Evolutionary conservation across 2,113 vertebrate genomes (phyloP).

Genomic region (Elephantulus edwardii): DNA sequence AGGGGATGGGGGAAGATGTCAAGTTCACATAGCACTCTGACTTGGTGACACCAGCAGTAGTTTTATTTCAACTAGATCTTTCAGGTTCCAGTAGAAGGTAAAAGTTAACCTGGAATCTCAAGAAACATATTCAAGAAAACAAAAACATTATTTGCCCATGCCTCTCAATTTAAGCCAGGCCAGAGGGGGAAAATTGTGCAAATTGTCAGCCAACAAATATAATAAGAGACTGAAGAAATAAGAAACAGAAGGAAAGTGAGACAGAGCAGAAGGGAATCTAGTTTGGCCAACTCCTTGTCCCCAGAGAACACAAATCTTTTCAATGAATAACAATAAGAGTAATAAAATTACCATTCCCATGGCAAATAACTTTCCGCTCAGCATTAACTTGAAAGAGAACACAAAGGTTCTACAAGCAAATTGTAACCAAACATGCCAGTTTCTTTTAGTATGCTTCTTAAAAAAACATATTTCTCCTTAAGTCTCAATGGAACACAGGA

Average conservation of each 20-base stretch:
- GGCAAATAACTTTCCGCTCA: constrained; percentile 32
- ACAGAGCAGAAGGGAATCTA: background rate
- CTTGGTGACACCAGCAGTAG: background rate
- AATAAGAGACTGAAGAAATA: constrained; percentile 21
- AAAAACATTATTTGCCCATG: constrained; percentile 52
- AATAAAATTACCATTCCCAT: background rate
- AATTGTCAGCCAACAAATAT: constrained; percentile 24
- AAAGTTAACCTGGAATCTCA: constrained; percentile 45
- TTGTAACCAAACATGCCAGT: background rate
- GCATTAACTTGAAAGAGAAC: background rate
- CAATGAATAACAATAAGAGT: background rate
- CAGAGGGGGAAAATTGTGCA: constrained; percentile 58
- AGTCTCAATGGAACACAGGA: background rate
- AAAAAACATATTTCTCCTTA: background rate
- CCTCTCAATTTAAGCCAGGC: constrained; percentile 52
- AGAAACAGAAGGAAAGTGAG: constrained; percentile 17
- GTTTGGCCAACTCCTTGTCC: background rate
- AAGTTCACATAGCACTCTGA: background rate
- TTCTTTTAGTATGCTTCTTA: constrained; percentile 20
- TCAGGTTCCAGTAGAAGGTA: constrained; percentile 11
- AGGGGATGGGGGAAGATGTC: background rate
- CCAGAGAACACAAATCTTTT: constrained; percentile 14
- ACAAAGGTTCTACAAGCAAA: background rate
- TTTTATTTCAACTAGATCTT: constrained; percentile 18
- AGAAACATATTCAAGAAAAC: constrained; percentile 38